Conservation (phyloP, 2,113 vertebrate species). For the Gopherus evgoodei region DNA sequence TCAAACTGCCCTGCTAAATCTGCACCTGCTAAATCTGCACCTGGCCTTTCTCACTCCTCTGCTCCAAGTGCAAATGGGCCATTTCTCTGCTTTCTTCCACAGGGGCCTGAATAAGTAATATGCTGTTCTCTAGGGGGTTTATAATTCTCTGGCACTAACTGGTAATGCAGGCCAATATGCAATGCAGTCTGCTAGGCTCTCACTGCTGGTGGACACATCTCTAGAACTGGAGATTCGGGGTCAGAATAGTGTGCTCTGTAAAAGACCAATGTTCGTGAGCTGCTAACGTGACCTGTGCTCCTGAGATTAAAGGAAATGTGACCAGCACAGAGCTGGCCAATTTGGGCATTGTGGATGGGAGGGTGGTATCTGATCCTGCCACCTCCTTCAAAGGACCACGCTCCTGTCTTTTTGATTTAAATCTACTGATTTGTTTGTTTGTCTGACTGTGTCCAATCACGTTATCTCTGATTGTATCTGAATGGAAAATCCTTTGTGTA, state of each 20-base stretch:
- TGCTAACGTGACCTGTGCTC: constrained; percentile 63
- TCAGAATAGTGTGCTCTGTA: constrained; percentile 58
- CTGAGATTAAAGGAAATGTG: constrained; percentile 43
- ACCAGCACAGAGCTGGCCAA: constrained; percentile 2
- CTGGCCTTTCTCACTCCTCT: not conserved
- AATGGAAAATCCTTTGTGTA: not conserved
- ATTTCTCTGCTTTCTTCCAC: constrained; percentile 31
- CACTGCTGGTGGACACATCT: constrained; percentile 26
- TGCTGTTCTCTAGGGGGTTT: constrained; percentile 28
- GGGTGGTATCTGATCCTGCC: accelerated
- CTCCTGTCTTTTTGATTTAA: not conserved
- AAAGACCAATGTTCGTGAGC: constrained; percentile 6
- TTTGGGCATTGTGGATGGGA: constrained; percentile 19
- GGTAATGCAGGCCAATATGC: constrained; percentile 62
- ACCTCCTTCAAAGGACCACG: not conserved
- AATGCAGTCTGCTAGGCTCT: constrained; percentile 55
- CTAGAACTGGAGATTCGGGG: constrained; percentile 72
- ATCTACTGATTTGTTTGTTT: not conserved
- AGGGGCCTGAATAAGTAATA: constrained; percentile 65
- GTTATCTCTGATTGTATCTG: not conserved
- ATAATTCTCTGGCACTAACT: constrained; percentile 52
- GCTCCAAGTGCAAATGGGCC: not conserved
- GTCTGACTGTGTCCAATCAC: not conserved
- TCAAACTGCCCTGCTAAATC: not conserved
- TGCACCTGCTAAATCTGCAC: no score